Evolutionary conservation across 2,888 invertebrate species (phyloP).

Genomic region (Octonoba sinensis): DNA sequence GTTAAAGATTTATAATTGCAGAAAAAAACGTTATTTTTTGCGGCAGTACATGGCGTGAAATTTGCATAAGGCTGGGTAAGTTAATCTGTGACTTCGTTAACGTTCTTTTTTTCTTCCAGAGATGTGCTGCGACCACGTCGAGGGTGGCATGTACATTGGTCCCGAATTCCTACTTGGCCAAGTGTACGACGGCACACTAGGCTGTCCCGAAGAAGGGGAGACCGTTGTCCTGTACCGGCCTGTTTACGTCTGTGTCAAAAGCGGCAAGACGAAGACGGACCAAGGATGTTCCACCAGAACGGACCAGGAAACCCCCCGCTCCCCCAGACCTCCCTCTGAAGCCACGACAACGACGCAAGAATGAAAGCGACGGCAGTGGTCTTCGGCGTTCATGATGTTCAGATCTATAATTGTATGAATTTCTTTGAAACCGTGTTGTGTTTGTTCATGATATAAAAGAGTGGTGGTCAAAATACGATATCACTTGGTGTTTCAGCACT

Average conservation of each 20-base stretch:
- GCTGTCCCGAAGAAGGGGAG: conserved; percentile 75
- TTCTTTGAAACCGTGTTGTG: too few relatives aligned
- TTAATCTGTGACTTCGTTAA: too few relatives aligned
- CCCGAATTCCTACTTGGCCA: conserved; percentile 84
- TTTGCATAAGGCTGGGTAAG: too few relatives aligned
- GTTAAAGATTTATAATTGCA: too few relatives aligned
- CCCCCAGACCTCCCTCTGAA: conserved; percentile 20
- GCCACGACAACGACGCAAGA: conserved; percentile 5
- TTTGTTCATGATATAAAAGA: too few relatives aligned
- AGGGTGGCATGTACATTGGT: conserved; percentile 83
- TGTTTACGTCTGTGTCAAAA: conserved; percentile 73
- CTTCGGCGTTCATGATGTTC: too few relatives aligned
- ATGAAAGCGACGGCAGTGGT: background rate
- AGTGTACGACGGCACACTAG: conserved; percentile 81
- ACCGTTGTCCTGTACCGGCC: conserved; percentile 79
- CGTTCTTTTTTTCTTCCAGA: conserved; percentile 73
- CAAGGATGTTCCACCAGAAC: conserved; percentile 36
- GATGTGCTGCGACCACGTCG: conserved; percentile 80
- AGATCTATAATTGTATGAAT: too few relatives aligned
- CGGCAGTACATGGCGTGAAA: too few relatives aligned
- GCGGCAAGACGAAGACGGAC: conserved; percentile 28
- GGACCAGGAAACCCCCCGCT: conserved; percentile 21
- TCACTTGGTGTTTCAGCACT: background rate
- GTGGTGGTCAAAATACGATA: too few relatives aligned
- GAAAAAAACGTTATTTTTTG: too few relatives aligned